Base-by-base conservation (phyloP, 2,888 invertebrate genomes). In the Thysanoteuthis rhombus region DNA sequence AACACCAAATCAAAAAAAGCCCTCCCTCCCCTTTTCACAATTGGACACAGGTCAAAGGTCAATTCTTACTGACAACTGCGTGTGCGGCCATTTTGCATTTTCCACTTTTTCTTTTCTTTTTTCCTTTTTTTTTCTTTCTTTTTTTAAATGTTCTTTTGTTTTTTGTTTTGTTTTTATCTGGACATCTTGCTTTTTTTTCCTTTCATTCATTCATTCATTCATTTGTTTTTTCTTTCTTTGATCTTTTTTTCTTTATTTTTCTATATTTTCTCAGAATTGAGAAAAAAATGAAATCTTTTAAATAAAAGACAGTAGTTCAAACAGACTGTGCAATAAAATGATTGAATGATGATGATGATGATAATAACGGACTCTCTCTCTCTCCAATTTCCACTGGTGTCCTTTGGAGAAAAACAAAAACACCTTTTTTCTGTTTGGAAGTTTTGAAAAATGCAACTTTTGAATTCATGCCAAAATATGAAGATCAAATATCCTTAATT, bases 241-340 rank as follows among this genome's bases (percentile, higher is more conserved):
- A 22, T 25, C 19, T 90, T 25, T 90, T 91, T 91, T 42, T n/a
- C 32, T 91, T 91, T 91, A 40, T 91, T 91, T 40, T 91, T 45
- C 25, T 52, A 19, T 52, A 25, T 52, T 92, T 92, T 92, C 92
- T 92, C n/a, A 36, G 42, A 92, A 40, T 92, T 92, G n/a, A 75
- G 36, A 92, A 92, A 42, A 42, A 16, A 40, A 40, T n/a, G 28
- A 90, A 36, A 39, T 12, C 40, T 90, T 90, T 40, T 8, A 90
- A 90, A 90, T 16, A 38, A 38, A 90, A 5, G 36, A n/a, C n/a
- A 4, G 19, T n/a, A 32, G 45, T n/a, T 92, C 45, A n/a, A 45
- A 92, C 92, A 45, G 92, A 92, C 92, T 92, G 92, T 92, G 92
- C 92, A 92, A 92, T 92, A 92, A 75, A 75, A 75, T 36, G 75